Base-by-base conservation (phyloP, 2,888 invertebrate species). In the Priocnemis perturbator region DNA sequence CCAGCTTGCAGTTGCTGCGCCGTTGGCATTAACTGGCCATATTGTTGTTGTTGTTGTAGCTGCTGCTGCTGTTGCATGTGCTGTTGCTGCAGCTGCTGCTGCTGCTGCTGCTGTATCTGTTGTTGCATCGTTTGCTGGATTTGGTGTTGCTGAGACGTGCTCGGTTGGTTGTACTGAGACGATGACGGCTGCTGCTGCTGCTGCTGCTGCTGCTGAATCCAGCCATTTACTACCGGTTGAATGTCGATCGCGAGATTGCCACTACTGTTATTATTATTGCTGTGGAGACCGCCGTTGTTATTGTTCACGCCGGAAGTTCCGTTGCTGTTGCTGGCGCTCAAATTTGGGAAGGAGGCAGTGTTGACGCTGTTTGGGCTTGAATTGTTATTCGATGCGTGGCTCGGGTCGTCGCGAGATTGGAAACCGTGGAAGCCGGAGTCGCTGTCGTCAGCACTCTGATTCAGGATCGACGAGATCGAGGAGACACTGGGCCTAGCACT, bases 381-480 rank as follows among this genome's bases (percentile, higher is more conserved):
- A 64, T 87, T 87, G 69, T 87, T 86, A 74, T 87, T 87, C n/a
- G 87, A 86, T 2, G 86, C 85, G 77, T 88, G 86, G 61, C 86
- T 87, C 1, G 87, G 87, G 20, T 88, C 88, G 64, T 87, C 86
- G 15, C 87, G 81, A 3, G 87, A 86, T 67, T 86, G 87, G 59
- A 88, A 87, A 11, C 89, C 89, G 64, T 89, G 89, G 75, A 90
- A 90, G 9, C 90, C 90, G 0, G 88, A 88, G 73, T 90, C 90
- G 67, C 89, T 89, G 76, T 89, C 90, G 74, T 90, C 90, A 15
- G 87, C 87, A 64, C 88, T 89, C 67, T 88, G 86, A 69, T 88
- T 88, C 61, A 87, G 76, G 53, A 86, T 85, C 56, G 89, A 89
- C 0, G 88, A 88, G 56, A 88, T 87, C 57, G 89, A 88, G 0